Evolutionary conservation across 1,140 invertebrate species (phyloP).

Genomic region (Hirudo medicinalis): DNA sequence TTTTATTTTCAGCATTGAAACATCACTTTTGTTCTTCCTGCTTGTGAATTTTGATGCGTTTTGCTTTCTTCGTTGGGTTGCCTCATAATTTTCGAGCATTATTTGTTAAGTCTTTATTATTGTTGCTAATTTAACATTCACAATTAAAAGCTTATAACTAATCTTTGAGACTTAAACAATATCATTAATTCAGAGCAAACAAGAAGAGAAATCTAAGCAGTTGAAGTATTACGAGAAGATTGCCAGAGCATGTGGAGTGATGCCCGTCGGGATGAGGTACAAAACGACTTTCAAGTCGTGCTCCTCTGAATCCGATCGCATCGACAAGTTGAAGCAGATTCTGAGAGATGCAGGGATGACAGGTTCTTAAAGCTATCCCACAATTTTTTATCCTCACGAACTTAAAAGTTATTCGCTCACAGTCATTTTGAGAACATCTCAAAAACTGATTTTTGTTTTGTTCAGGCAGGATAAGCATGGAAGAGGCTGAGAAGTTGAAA

Average conservation of each 20-base stretch:
- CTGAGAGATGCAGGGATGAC: slow-evolving; percentile 18
- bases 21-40: no score
- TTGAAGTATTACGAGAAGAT: slow-evolving; percentile 14
- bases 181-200: slow-evolving; percentile 1
- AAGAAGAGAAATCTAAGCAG: slow-evolving; percentile 12
- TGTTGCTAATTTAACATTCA: no score
- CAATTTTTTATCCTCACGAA: not conserved
- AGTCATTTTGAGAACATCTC: not conserved
- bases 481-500: slow-evolving; percentile 11
- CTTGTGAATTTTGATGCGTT: no score
- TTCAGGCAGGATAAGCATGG: slow-evolving; percentile 8
- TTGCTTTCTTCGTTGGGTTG: no score
- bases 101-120: no score
- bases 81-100: no score
- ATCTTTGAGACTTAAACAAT: no score
- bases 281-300: slow-evolving; percentile 11
- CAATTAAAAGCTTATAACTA: no score
- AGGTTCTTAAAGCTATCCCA: not conserved
- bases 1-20: no score
- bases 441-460: not conserved
- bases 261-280: slow-evolving; percentile 7
- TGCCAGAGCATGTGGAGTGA: slow-evolving; percentile 11
- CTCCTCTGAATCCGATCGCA: not conserved
- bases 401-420: no score
- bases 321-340: slow-evolving; percentile 10